Conservation (phyloP, 2,797 vertebrate species). For the Steatocranus sp. region DNA sequence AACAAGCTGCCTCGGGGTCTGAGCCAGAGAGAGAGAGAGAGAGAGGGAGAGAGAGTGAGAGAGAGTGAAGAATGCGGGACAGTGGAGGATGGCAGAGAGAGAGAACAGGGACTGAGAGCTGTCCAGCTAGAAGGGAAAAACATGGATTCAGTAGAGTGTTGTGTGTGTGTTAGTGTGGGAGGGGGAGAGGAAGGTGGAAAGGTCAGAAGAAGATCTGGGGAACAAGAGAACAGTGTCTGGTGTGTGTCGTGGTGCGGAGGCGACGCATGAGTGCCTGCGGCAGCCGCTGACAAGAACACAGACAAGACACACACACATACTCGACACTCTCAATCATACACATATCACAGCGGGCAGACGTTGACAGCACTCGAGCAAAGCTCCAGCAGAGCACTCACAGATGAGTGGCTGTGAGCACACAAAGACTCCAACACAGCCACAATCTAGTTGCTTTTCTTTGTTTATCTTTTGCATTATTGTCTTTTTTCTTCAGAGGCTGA, state of each 20-base stretch:
- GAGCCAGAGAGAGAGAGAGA: constrained; percentile 91
- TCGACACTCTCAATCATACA: constrained; percentile 68
- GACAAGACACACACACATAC: constrained; percentile 57
- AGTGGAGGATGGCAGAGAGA: constrained; percentile 90
- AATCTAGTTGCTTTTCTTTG: constrained; percentile 51
- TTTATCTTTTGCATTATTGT: constrained; percentile 52
- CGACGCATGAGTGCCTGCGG: constrained; percentile 76
- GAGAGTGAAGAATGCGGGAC: constrained; percentile 83
- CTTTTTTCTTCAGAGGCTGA: not conserved
- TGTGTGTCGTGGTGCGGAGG: constrained; percentile 76
- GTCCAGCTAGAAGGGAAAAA: constrained; percentile 97
- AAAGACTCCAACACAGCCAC: constrained; percentile 28
- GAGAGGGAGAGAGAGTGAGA: constrained; percentile 85
- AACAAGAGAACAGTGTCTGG: constrained; percentile 74
- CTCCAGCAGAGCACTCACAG: constrained; percentile 68
- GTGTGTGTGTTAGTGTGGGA: constrained; percentile 52
- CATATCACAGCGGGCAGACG: constrained; percentile 68
- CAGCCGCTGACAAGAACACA: constrained; percentile 69
- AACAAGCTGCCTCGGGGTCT: constrained; percentile 99
- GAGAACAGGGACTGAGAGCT: constrained; percentile 88
- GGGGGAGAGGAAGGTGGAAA: constrained; percentile 71
- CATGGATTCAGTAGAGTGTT: constrained; percentile 90
- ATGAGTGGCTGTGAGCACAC: constrained; percentile 57
- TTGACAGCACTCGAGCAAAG: constrained; percentile 69
- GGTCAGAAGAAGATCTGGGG: constrained; percentile 75